A percentile compares a stretch with the other conserved stretches of the same genome.
phyloP scores from a whole-genome alignment of 2,113 vertebrate genomes.

The Carlito syrichta region DNA sequence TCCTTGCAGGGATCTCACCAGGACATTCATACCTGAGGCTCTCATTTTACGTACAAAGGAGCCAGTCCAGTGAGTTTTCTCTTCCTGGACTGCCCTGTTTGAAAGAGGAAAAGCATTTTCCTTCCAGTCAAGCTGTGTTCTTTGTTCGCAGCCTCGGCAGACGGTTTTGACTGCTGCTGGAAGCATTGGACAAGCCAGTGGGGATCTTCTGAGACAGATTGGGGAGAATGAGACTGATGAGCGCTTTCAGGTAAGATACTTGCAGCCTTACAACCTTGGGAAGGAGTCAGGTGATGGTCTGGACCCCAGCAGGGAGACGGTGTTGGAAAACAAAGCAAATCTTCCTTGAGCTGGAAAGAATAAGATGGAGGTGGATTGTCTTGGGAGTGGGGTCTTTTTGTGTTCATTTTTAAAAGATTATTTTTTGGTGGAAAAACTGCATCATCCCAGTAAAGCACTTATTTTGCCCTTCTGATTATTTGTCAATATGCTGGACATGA shows the following conservation, averaged over 20 bases:
- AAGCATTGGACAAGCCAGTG: conserved; percentile 97
- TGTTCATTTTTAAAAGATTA: not conserved
- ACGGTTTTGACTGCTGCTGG: conserved; percentile 97
- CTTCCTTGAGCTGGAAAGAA: not conserved
- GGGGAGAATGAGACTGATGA: conserved; percentile 98
- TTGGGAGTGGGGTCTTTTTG: not conserved
- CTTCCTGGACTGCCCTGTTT: not conserved
- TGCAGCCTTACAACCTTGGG: not conserved
- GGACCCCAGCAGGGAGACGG: not conserved
- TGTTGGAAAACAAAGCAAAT: not conserved
- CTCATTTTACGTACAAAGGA: not conserved
- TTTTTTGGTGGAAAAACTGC: not conserved
- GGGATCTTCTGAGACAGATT: conserved; percentile 97
- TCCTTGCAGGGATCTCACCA: not conserved
- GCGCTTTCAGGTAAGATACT: conserved; percentile 92
- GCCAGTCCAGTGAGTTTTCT: not conserved
- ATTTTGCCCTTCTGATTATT: not conserved
- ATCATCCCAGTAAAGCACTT: not conserved
- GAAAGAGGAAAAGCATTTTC: not conserved
- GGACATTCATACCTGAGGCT: not conserved
- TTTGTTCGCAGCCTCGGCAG: conserved; percentile 91
- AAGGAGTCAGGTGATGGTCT: not conserved
- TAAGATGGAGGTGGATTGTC: not conserved
- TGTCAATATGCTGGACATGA: not conserved
- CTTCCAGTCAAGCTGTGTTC: not conserved